Conservation (phyloP, 2,888 invertebrate genomes). For the Tuberolachnus salignus region DNA sequence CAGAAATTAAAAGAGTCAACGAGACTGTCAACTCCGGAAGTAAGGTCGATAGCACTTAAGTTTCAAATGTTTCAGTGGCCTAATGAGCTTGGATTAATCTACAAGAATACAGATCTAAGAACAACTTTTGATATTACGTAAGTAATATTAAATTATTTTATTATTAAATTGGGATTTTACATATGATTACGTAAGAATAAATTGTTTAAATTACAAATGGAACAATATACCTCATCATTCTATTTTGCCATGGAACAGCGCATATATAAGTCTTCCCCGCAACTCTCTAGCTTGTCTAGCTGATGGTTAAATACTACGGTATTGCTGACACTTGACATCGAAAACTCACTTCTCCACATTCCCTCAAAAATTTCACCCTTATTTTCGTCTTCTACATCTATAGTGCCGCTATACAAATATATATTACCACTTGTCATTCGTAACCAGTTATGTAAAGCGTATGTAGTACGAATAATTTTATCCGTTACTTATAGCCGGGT, state of each 20-base stretch:
- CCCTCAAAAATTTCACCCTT: slow-evolving; percentile 33
- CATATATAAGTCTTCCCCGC: slow-evolving; percentile 57
- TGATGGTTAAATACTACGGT: slow-evolving; percentile 49
- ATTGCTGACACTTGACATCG: slow-evolving; percentile 21
- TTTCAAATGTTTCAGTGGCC: slow-evolving; percentile 27
- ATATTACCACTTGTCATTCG: slow-evolving; percentile 24
- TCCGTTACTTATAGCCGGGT: slow-evolving; percentile 26
- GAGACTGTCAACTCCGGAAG: too few relatives aligned
- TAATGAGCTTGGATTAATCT: slow-evolving; percentile 8
- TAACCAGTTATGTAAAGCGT: slow-evolving; percentile 32
- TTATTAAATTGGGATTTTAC: slow-evolving; percentile 4
- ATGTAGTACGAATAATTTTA: slow-evolving; percentile 27
- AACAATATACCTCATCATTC: slow-evolving; percentile 16
- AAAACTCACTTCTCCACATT: slow-evolving; percentile 32
- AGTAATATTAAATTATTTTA: slow-evolving; percentile 13
- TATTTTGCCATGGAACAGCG: slow-evolving; percentile 57
- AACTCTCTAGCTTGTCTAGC: slow-evolving; percentile 56
- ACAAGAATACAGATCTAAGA: slow-evolving; percentile 28
- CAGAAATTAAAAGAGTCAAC: too few relatives aligned
- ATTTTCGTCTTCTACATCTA: slow-evolving; percentile 38
- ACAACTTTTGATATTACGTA: slow-evolving; percentile 13
- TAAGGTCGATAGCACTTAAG: slow-evolving; percentile 1
- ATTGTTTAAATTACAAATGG: slow-evolving; percentile 8
- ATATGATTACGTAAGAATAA: neutral
- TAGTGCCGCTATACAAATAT: slow-evolving; percentile 26